A percentile compares a stretch with the other conserved stretches of the same genome.
Conservation (phyloP, 2,888 invertebrate genomes). For the Tinea pellionella region DNA sequence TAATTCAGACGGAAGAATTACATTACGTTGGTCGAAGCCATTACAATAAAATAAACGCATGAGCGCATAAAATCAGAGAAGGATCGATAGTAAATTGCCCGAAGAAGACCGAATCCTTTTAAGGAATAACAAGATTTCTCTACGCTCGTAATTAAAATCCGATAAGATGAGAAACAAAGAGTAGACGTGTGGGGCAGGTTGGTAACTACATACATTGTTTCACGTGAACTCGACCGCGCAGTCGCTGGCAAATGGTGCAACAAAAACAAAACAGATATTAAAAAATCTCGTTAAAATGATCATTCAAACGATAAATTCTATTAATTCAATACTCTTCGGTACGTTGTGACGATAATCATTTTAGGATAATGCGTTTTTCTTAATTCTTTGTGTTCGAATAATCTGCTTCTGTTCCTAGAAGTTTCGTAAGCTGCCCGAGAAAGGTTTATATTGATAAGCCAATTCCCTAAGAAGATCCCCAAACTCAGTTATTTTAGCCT, state of each 20-base stretch:
- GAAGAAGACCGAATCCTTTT: slow-evolving; percentile 43
- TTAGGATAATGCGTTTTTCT: slow-evolving; percentile 3
- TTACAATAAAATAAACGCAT: slow-evolving; percentile 9
- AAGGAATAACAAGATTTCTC: slow-evolving; percentile 65
- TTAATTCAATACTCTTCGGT: background rate
- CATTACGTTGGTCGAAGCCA: background rate
- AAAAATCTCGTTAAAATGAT: slow-evolving; percentile 8
- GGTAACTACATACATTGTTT: slow-evolving; percentile 4
- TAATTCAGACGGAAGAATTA: slow-evolving; percentile 2
- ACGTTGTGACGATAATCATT: slow-evolving; percentile 7
- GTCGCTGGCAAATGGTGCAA: background rate
- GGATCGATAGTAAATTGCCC: background rate
- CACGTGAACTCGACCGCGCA: background rate
- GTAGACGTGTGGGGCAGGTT: slow-evolving; percentile 13
- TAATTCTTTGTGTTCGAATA: background rate
- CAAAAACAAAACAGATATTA: background rate
- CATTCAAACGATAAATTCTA: slow-evolving; percentile 4
- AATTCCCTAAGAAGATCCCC: slow-evolving; percentile 52
- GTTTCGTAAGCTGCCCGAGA: slow-evolving; percentile 24
- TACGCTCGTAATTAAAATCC: slow-evolving; percentile 66
- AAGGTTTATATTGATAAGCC: slow-evolving; percentile 48
- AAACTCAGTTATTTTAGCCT: slow-evolving; percentile 36
- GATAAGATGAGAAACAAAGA: slow-evolving; percentile 67
- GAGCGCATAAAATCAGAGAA: background rate
- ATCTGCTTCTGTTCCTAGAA: slow-evolving; percentile 12